A percentile compares a stretch with the other conserved stretches of the same genome.
Conservation (phyloP, 2,888 invertebrate species). For the Thereva unica region DNA sequence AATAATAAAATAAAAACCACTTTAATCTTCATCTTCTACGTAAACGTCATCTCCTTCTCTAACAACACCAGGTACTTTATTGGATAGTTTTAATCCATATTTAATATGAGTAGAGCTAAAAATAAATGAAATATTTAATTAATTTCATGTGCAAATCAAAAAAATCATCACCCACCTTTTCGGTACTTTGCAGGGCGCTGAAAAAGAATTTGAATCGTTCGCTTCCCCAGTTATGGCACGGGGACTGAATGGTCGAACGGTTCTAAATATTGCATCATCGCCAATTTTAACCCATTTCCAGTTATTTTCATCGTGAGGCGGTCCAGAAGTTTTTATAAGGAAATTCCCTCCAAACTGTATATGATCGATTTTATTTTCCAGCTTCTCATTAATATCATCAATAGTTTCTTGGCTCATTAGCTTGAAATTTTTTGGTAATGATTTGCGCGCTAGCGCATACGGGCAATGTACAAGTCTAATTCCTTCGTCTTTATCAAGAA, state of each 20-base stretch:
- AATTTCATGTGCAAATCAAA: too few relatives aligned
- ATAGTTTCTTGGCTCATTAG: constrained; percentile 71
- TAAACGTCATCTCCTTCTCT: constrained; percentile 61
- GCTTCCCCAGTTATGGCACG: constrained; percentile 72
- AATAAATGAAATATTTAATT: too few relatives aligned
- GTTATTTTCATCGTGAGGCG: constrained; percentile 68
- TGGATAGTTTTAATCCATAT: too few relatives aligned
- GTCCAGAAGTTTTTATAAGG: constrained; percentile 63
- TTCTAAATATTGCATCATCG: constrained; percentile 46
- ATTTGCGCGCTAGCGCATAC: constrained; percentile 60
- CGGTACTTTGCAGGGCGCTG: constrained; percentile 69
- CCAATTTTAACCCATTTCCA: constrained; percentile 76
- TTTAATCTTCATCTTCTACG: constrained; percentile 50
- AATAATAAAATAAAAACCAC: too few relatives aligned
- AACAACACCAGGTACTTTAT: constrained; percentile 53
- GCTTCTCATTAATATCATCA: constrained; percentile 66
- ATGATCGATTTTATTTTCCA: constrained; percentile 60
- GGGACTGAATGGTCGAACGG: constrained; percentile 62
- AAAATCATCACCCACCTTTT: constrained; percentile 60
- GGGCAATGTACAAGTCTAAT: constrained; percentile 67
- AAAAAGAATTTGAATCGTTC: constrained; percentile 63
- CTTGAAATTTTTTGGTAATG: constrained; percentile 68
- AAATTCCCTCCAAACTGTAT: constrained; percentile 73
- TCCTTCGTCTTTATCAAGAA: constrained; percentile 58
- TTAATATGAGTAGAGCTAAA: too few relatives aligned